Conservation (phyloP, 2,888 invertebrate species). For the Drosophila bunnanda region DNA sequence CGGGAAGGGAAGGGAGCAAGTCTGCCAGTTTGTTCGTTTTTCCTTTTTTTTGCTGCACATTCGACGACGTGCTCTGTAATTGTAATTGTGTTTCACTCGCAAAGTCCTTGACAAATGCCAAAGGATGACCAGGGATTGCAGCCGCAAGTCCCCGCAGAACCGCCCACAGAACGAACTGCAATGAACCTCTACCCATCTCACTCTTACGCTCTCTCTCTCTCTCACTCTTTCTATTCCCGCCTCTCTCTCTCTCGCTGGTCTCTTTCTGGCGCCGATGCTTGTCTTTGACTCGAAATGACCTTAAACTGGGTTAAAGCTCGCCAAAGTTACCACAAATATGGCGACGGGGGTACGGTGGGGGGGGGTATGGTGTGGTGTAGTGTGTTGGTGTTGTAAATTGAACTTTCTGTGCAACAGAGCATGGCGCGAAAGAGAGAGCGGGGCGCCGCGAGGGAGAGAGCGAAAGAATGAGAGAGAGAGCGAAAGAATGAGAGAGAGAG, state of each 20-base stretch:
- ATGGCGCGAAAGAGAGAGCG: constrained; percentile 43
- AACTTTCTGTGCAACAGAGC: constrained; percentile 76
- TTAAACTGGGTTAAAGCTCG: constrained; percentile 84
- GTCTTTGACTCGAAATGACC: constrained; percentile 81
- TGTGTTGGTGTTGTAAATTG: constrained; percentile 46
- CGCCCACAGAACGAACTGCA: constrained; percentile 29
- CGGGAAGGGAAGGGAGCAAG: not conserved
- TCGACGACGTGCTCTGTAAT: constrained; percentile 7
- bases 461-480: constrained; percentile 1
- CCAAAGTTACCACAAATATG: constrained; percentile 55
- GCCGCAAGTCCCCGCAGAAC: constrained; percentile 13
- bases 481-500: constrained; percentile 10
- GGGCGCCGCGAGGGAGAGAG: constrained; percentile 6
- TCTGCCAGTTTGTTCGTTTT: not conserved
- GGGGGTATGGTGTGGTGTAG: not conserved
- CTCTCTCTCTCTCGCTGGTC: constrained; percentile 5
- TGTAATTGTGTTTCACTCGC: constrained; percentile 29
- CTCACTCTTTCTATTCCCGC: not conserved
- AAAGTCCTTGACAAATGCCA: constrained; percentile 66
- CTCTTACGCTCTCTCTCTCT: not conserved
- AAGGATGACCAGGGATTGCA: constrained; percentile 42
- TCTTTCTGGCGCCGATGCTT: constrained; percentile 53
- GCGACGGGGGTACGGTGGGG: not conserved
- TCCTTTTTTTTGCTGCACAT: constrained; percentile 6
- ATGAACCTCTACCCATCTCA: not conserved